These are phyloP conservation scores for Seira musarum DNA, from an alignment of 2,888 invertebrate species.

Conservation along the genomic window DNA sequence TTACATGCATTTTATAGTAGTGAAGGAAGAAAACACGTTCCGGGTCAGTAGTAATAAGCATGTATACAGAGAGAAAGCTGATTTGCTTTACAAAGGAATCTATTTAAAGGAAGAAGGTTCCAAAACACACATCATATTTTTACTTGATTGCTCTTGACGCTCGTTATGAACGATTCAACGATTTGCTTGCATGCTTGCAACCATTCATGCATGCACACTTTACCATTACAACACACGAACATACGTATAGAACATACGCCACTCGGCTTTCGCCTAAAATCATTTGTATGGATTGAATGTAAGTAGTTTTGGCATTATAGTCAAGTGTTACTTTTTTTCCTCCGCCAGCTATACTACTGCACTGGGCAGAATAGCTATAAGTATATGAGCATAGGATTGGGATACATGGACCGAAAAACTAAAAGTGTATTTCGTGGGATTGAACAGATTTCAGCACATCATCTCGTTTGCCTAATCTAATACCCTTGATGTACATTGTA, in stretches of 20 bases:
- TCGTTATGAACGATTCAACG: conserved; percentile 47
- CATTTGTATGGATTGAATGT: conserved; percentile 48
- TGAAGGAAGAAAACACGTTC: background rate
- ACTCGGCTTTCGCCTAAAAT: conserved; percentile 12
- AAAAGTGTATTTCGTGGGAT: conserved; percentile 28
- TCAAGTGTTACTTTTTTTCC: conserved; percentile 14
- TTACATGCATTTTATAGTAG: conserved; percentile 13
- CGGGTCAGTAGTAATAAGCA: background rate
- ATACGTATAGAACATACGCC: conserved; percentile 4
- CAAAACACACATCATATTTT: conserved; percentile 34
- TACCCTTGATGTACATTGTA: conserved; percentile 53
- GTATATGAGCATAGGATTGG: background rate
- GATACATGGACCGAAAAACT: background rate
- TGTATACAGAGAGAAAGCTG: conserved; percentile 21
- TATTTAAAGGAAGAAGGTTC: conserved; percentile 15
- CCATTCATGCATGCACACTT: conserved; percentile 49
- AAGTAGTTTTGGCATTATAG: conserved; percentile 40
- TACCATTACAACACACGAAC: conserved; percentile 23
- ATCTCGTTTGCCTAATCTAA: conserved; percentile 60
- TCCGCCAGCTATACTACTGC: background rate
- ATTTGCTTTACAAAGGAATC: conserved; percentile 9
- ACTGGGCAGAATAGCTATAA: background rate
- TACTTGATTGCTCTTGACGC: conserved; percentile 43
- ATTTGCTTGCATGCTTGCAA: conserved; percentile 26
- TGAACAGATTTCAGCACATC: conserved; percentile 58